Evolutionary conservation across 2,113 vertebrate genomes (phyloP).

Genomic region (Cheilinus undulatus): DNA sequence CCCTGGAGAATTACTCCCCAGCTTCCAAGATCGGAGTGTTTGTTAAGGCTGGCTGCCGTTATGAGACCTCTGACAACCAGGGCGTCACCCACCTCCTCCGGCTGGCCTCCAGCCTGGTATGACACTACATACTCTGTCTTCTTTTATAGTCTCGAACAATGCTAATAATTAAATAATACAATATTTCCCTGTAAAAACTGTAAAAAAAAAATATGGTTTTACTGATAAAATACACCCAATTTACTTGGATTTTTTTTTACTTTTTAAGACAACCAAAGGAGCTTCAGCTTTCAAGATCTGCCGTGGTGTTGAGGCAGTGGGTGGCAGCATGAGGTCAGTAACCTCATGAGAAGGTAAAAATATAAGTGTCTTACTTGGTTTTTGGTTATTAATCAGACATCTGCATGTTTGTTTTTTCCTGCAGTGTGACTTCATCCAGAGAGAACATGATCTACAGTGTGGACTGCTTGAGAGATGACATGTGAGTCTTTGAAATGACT

Average conservation of each 20-base stretch:
- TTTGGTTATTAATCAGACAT: background rate
- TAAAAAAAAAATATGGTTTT: too few species aligned
- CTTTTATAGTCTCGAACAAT: background rate
- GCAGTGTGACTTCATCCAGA: constrained; percentile 90
- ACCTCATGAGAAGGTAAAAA: background rate
- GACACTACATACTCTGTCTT: constrained; percentile 19
- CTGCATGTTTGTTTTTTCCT: constrained; percentile 29
- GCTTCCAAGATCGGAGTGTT: constrained; percentile 93
- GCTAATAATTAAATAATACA: background rate
- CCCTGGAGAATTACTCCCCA: constrained; percentile 94
- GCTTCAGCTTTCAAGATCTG: constrained; percentile 95
- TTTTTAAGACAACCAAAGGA: constrained; percentile 94
- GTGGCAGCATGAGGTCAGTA: constrained; percentile 91
- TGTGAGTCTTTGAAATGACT: constrained; percentile 85
- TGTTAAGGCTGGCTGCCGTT: constrained; percentile 91
- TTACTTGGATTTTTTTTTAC: constrained; percentile 5
- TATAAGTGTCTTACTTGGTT: background rate
- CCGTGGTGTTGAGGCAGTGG: constrained; percentile 93
- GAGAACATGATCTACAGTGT: constrained; percentile 92
- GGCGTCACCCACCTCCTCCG: constrained; percentile 93
- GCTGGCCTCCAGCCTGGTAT: constrained; percentile 91
- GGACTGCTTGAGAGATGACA: constrained; percentile 90
- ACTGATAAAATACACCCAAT: background rate
- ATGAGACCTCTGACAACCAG: constrained; percentile 87
- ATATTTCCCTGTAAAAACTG: too few species aligned